Evolutionary conservation across 2,797 vertebrate species (phyloP).

Genomic region (Molossus molossus): DNA sequence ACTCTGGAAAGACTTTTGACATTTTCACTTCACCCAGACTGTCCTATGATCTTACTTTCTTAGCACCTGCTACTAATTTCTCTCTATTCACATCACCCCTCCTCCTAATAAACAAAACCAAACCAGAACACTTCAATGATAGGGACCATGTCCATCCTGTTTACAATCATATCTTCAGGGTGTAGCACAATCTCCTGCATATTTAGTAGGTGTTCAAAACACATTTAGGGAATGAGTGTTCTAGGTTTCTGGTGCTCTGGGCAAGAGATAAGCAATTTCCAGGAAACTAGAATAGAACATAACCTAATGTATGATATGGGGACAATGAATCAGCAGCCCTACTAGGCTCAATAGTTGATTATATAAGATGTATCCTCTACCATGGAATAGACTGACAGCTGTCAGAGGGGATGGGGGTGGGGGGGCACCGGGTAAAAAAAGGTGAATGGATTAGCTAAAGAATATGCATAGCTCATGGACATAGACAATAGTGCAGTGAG

Average conservation of each 20-base stretch:
- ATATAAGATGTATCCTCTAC: neutral
- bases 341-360: slow-evolving; percentile 42
- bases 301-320: slow-evolving; percentile 7
- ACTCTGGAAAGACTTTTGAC: neutral
- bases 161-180: neutral
- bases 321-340: slow-evolving; percentile 35
- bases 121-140: neutral
- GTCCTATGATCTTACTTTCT: neutral
- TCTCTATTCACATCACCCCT: neutral
- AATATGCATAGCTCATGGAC: neutral
- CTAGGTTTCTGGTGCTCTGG: neutral
- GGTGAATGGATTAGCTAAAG: neutral
- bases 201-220: neutral
- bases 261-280: neutral
- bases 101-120: slow-evolving; percentile 34
- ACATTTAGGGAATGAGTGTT: neutral
- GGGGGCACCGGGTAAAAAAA: neutral
- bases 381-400: neutral
- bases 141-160: neutral
- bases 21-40: neutral
- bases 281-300: neutral
- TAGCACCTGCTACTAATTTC: neutral
- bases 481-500: neutral
- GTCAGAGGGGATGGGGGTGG: neutral
- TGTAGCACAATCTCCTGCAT: neutral